These are phyloP conservation scores for Temnothorax ravouxi DNA, from an alignment of 2,888 invertebrate genomes.

Conservation along the genomic window DNA sequence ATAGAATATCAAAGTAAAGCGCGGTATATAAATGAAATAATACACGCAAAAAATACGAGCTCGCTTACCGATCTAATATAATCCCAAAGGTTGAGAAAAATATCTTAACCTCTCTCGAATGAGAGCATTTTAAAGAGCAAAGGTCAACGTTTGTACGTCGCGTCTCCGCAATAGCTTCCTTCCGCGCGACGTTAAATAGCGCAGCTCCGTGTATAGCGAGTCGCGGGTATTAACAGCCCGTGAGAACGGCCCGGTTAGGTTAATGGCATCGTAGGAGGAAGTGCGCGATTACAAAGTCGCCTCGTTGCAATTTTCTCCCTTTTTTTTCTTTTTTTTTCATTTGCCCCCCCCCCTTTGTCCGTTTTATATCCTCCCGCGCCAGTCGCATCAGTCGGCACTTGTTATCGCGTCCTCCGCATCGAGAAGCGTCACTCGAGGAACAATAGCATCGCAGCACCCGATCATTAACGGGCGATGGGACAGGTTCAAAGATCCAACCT, in stretches of 20 bases:
- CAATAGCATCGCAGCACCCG: constrained; percentile 46
- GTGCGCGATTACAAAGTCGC: constrained; percentile 75
- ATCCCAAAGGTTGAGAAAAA: constrained; percentile 4
- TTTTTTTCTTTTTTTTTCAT: constrained; percentile 23
- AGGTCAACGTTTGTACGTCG: constrained; percentile 54
- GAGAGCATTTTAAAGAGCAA: constrained; percentile 34
- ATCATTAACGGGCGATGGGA: constrained; percentile 45
- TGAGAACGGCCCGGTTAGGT: constrained; percentile 80
- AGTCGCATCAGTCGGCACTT: constrained; percentile 44
- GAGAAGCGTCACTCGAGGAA: constrained; percentile 49
- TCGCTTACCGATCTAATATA: background rate
- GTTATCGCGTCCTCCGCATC: constrained; percentile 49
- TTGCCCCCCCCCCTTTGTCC: constrained; percentile 26
- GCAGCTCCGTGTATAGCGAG: constrained; percentile 52
- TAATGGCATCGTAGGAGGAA: constrained; percentile 78
- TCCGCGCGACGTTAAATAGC: constrained; percentile 72
- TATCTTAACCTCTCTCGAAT: constrained; percentile 37
- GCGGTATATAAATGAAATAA: background rate
- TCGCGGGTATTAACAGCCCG: constrained; percentile 79
- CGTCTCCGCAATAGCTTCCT: constrained; percentile 71
- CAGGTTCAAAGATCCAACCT: constrained; percentile 32
- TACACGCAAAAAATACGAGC: background rate
- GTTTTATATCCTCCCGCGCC: constrained; percentile 26
- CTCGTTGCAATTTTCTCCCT: constrained; percentile 49
- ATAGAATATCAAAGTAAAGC: background rate